Evolutionary conservation across 1,140 invertebrate genomes (phyloP).

Genomic region (Alviniconcha marisindica): DNA sequence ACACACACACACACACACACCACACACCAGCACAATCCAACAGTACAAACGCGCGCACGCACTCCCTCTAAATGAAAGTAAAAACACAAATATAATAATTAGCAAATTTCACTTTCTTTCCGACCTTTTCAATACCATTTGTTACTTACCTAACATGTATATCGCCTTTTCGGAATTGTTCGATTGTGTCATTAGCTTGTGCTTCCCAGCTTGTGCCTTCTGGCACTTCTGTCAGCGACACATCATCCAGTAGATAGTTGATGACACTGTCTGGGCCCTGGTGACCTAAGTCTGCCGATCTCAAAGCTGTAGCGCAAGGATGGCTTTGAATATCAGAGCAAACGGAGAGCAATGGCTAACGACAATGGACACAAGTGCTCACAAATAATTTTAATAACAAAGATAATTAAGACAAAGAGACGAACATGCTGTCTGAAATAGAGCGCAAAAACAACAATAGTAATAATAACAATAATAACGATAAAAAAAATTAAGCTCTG

Average conservation of each 20-base stretch:
- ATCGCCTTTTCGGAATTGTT: conserved; percentile 46
- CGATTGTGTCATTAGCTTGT: conserved; percentile 45
- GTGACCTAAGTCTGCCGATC: background rate
- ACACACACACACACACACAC: conserved; percentile 3
- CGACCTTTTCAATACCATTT: too few relatives aligned
- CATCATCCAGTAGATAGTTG: conserved; percentile 48
- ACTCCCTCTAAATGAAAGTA: too few relatives aligned
- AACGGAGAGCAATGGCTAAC: too few relatives aligned
- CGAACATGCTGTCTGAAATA: background rate
- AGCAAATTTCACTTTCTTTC: too few relatives aligned
- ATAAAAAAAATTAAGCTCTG: too few relatives aligned
- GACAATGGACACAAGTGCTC: background rate
- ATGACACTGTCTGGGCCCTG: conserved; percentile 46
- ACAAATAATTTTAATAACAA: background rate
- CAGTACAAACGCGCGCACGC: background rate
- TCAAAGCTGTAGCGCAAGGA: background rate
- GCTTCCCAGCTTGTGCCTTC: conserved; percentile 44
- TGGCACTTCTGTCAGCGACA: conserved; percentile 41
- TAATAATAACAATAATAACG: too few relatives aligned
- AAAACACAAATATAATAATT: background rate
- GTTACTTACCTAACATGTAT: conserved; percentile 33
- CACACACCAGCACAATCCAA: too few relatives aligned
- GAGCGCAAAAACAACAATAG: background rate
- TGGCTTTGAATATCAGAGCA: background rate
- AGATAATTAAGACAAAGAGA: background rate